Base-by-base conservation (phyloP, 2,888 invertebrate species). In the Plebejus anna region DNA sequence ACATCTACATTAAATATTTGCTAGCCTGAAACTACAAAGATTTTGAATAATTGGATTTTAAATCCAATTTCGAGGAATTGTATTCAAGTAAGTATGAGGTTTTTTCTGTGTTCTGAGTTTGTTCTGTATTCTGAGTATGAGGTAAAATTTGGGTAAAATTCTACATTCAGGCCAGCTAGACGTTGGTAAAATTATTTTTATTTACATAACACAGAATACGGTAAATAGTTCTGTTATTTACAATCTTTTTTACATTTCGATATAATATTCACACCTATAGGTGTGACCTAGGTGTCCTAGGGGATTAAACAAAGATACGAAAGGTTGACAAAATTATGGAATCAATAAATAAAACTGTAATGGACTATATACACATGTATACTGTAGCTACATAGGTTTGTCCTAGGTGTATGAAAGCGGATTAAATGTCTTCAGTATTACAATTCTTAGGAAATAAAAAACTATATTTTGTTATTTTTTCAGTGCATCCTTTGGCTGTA, bases 301-400 rank as follows among this genome's bases (percentile, higher is more conserved):
- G 47, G 51, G 51, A 55, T 70, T 57, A 76, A 71, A 76, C 59
- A 76, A 72, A 76, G 76, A 76, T 76, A 76, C 71, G 36, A 76
- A 71, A 72, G 76, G 76, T 76, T 76, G 76, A 28, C 36, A 11
- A 47, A 70, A 70, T 38, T n/a, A 32, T 73, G 47, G 51, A 71
- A 42, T 66, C 66, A 75, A 76, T 76, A 76, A 76, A 76, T 76
- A 76, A 71, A 38, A 76, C 70, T 72, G 59, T 80, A 79, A 81
- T 81, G 81, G 78, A 79, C 80, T 82, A 82, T 83, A 79, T 83
- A 83, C 83, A 83, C 72, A 75, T 80, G 78, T 75, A 51, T 71
- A 77, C 16, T 77, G 59, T 73, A 55, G 66, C 16, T 73, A 73
- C 73, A 55, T 51, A 72, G 72, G 22, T 72, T 32, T 73, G 55